phyloP scores from a whole-genome alignment of 2,888 invertebrate genomes.

The Rhingia rostrata region DNA sequence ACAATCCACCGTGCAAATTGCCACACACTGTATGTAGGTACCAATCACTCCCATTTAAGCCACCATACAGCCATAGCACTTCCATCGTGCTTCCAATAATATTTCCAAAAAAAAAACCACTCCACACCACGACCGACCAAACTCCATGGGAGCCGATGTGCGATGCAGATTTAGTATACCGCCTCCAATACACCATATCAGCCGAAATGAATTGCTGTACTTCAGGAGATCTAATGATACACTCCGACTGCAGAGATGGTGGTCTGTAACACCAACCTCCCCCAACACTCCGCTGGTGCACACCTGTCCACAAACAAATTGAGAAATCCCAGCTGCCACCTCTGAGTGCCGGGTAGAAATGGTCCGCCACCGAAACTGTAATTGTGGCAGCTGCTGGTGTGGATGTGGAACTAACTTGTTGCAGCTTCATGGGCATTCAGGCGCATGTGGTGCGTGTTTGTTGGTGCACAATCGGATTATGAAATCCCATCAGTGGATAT shows the following conservation, averaged over 20 bases:
- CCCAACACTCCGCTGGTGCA: not conserved
- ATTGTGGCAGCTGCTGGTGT: not conserved
- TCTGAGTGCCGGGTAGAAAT: not conserved
- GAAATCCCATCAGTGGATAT: constrained; percentile 36
- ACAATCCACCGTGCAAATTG: constrained; percentile 62
- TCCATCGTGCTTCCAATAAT: not conserved
- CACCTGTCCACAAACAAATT: constrained; percentile 7
- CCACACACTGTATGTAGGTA: constrained; percentile 35
- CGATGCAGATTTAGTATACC: constrained; percentile 36
- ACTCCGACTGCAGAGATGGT: not conserved
- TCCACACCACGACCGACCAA: not conserved
- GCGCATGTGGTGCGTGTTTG: constrained; percentile 25
- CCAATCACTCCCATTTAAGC: constrained; percentile 54
- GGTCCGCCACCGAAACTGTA: not conserved
- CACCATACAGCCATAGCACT: constrained; percentile 36
- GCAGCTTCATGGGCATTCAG: constrained; percentile 24
- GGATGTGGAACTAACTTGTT: constrained; percentile 4
- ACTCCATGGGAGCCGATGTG: not conserved
- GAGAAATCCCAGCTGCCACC: constrained; percentile 44
- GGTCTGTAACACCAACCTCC: not conserved
- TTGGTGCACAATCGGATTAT: constrained; percentile 41
- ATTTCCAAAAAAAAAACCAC: not conserved
- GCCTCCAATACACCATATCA: constrained; percentile 29
- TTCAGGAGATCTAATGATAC: constrained; percentile 36
- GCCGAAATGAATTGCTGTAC: constrained; percentile 61